phyloP scores from a whole-genome alignment of 1,140 invertebrate species.

The Diachasma alloeum region DNA sequence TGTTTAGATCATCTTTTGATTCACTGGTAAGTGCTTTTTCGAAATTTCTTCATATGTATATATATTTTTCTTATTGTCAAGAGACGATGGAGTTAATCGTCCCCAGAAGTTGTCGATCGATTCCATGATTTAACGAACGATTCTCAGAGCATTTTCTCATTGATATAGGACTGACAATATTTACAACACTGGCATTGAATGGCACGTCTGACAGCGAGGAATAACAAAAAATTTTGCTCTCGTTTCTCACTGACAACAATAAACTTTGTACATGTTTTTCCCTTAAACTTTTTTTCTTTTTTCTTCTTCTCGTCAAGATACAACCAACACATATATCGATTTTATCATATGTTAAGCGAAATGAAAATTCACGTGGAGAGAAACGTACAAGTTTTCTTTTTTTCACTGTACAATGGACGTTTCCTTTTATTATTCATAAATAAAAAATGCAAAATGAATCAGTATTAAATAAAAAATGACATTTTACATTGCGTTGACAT shows the following conservation, averaged over 20 bases:
- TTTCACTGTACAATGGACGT: constrained; percentile 27
- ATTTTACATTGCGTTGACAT: constrained; percentile 12
- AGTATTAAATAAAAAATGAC: neutral
- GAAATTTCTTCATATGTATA: too few species aligned
- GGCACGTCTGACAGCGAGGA: constrained; percentile 46
- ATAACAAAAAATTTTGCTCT: constrained; percentile 36
- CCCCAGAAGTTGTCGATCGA: constrained; percentile 4
- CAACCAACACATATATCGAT: neutral
- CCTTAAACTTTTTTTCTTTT: constrained; percentile 11
- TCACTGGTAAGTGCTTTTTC: too few species aligned
- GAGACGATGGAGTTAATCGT: neutral
- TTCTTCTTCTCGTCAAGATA: neutral
- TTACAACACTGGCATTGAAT: constrained; percentile 48
- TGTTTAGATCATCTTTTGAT: neutral
- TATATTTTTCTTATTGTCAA: neutral
- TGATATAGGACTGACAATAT: constrained; percentile 21
- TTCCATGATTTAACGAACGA: constrained; percentile 24
- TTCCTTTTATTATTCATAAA: constrained; percentile 11
- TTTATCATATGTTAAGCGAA: neutral
- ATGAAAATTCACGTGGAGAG: neutral
- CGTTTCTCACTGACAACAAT: constrained; percentile 41
- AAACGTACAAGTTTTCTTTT: constrained; percentile 4
- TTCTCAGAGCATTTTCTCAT: constrained; percentile 22
- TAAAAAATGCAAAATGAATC: neutral
- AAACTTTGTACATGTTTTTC: constrained; percentile 56